Base-by-base conservation (phyloP, 2,888 invertebrate species). In the Phyto melanocephala region DNA sequence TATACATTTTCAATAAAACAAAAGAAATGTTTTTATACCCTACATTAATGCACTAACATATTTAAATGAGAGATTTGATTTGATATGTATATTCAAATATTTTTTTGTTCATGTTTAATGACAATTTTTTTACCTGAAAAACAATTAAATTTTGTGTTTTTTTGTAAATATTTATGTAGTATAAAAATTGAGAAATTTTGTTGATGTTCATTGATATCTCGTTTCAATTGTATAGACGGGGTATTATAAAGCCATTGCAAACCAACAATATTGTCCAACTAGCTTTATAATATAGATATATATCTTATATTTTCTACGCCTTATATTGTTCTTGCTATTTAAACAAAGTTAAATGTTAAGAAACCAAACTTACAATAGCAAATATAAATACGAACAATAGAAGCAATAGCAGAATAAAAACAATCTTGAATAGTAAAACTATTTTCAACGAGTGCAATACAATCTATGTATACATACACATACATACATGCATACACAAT, bases 361-460 rank as follows among this genome's bases (percentile, higher is more conserved):
- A 72, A 63, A 40, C 47, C 47, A 60, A 58, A 75, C 63, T 37
- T 42, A 37, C 54, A 72, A 62, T 8, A 35, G 13, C 47, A 50
- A 60, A 24, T 20, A 65, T 56, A 54, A 62, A 22, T 65, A 54
- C 22, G 4, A 33, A 10, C 67, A 71, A 45, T 17, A 17, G 13
- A 22, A 58, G 22, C 58, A 52, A 62, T 8, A 54, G 11, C n/a
- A 50, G 20, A 67, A 54, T 5, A 42, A 22, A 37, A 40, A 72
- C 35, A 50, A 58, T 11, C 35, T 28, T 35, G 37, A 65, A 58
- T 52, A 65, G 37, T 54, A 47, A 71, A 81, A 76, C 62, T 65
- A 65, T 80, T 76, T 65, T 60, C 52, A 65, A 58, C 65, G 70
- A 81, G 35, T 62, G 35, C 65, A 80, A 60, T 24, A 62, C 33